Base-by-base conservation (phyloP, 2,797 vertebrate species). In the Setipinna tenuifilis region DNA sequence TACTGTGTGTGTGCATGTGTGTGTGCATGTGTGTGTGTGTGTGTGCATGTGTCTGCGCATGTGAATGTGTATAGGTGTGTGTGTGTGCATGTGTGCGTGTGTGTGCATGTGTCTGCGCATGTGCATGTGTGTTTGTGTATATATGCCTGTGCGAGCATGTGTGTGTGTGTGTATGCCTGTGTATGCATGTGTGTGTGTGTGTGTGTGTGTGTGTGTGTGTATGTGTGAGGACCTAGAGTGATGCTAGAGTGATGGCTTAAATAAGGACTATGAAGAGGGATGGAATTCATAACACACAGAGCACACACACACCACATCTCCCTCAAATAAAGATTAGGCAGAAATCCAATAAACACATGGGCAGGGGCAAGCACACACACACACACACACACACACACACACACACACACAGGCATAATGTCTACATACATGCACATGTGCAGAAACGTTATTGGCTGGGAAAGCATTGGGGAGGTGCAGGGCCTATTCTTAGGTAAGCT, bases 311-410 rank as follows among this genome's bases (percentile, higher is more conserved):
- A 12, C 61, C n/a, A 23, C 2, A 65, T 62, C n/a, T 23, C 35
- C 65, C 6, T 78, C 35, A 78, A 44, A 78, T 21, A 78, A 41
- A 78, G 71, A 44, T 44, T 78, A 41, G 44, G 31, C 25, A 17
- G 19, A 44, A 44, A 78, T 78, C 71, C 71, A 78, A 78, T 78
- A 78, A 78, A 44, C 17, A 78, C 31, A 46, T 14, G n/a, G 19
- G n/a, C 35, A 44, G 28, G 14, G 16, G 19, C 35, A 57, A 61
- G 54, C 28, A 25, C 62, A 25, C 62, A 28, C 44, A 71, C 44
- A 75, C 65, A 50, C 50, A 68, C 44, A 68, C 65, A 68, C 23
- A 68, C 65, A 71, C 11, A 68, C 65, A 68, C 65, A 71, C 25
- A 71, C 65, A 14, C 65, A 71, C 12, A 78, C 35, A 2, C 71